Evolutionary conservation across 2,113 vertebrate species (phyloP), one percentile per base, ranked within the genome.

Genomic region (Forbesichthys agassizii): DNA sequence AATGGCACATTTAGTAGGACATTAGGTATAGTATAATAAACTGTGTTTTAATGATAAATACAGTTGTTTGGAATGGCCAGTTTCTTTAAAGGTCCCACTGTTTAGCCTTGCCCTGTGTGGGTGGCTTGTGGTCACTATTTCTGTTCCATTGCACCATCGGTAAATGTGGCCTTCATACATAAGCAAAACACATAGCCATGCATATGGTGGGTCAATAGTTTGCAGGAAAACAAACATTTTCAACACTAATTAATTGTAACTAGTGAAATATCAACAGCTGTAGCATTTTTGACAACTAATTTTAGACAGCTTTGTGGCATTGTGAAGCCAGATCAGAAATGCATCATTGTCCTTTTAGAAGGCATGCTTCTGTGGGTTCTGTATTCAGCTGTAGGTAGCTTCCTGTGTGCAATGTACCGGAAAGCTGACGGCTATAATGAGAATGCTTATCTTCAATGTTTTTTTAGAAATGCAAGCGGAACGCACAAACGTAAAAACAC

Each of bases 341-440:
- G 6, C 33, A 14, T 67, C 49, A 51, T 59, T 48, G 54, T 55
- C 52, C 6, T 51, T 59, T 49, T 65, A n/a, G n/a, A 51, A 14
- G 58, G 58, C 58, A 70, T 0, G 8, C 5, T 20, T 36, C 14
- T 63, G 78, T 46, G 70, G 66, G 65, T 5, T 66, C 10, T 61
- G 54, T 63, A 59, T 73, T 64, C 58, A 46, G 63, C 59, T 66
- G 0, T 68, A 59, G 13, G 48, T 69, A 9, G 60, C 72, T 90
- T 91, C 87, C 89, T 89, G 89, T 82, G 64, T 10, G 58, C 2
- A 16, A 33, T 55, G 71, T 56, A 47, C 64, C 68, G 36, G 77
- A 80, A 79, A 69, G 9, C 18, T 74, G 49, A 61, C 2, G 61
- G 59, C 33, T 56, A 11, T 54, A 55, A 1, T 55, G 8, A 75